Conservation (phyloP, 2,888 invertebrate species). For the Agrotis segetum region DNA sequence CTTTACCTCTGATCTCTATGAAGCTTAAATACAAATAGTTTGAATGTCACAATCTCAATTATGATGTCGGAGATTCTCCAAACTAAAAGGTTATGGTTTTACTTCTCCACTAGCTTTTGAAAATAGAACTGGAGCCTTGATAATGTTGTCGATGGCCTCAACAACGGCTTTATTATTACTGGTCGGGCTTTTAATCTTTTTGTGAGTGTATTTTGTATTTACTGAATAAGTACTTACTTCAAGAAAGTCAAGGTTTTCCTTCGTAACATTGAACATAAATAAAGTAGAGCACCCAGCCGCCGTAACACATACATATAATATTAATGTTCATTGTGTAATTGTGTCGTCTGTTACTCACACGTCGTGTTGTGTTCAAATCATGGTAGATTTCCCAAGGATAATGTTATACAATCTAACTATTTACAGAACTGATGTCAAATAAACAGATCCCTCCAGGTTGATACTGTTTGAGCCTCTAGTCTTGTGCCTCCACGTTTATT, state of each 20-base stretch:
- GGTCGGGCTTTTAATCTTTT: constrained; percentile 11
- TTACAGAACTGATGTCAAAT: constrained; percentile 68
- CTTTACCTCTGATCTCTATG: constrained; percentile 59
- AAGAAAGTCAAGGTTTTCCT: constrained; percentile 26
- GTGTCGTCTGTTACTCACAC: constrained; percentile 45
- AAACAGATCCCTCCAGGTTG: constrained; percentile 71
- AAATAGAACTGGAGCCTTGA: background rate
- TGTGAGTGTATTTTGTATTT: background rate
- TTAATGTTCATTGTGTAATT: constrained; percentile 44
- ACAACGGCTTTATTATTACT: constrained; percentile 1
- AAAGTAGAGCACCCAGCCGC: constrained; percentile 26
- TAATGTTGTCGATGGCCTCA: background rate
- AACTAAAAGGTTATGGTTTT: background rate
- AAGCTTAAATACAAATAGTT: constrained; percentile 58
- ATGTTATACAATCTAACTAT: constrained; percentile 66
- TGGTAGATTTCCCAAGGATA: constrained; percentile 59
- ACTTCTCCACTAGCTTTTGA: background rate
- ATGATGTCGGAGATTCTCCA: background rate
- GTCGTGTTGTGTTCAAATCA: constrained; percentile 58
- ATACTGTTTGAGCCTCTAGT: constrained; percentile 65
- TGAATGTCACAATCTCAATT: constrained; percentile 42
- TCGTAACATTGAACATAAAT: constrained; percentile 24
- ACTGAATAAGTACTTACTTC: constrained; percentile 3
- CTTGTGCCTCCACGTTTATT: constrained; percentile 76
- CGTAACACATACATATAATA: constrained; percentile 38